Conservation (phyloP, 2,888 invertebrate genomes). For the Agriotes lineatus region DNA sequence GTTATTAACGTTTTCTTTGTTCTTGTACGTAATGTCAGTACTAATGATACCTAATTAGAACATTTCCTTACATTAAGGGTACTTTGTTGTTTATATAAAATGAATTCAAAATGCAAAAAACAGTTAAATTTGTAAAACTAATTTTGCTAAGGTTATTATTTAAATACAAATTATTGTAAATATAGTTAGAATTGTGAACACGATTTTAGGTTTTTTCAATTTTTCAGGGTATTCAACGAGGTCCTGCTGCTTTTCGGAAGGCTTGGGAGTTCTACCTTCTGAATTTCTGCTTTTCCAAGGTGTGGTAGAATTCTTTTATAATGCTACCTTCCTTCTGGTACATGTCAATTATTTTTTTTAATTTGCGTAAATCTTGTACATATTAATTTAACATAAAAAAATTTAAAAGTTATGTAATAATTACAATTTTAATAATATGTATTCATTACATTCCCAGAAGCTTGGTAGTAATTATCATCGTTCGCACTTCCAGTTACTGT, state of each 20-base stretch:
- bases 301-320: slow-evolving; percentile 54
- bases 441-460: too few species aligned
- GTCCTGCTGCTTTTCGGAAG: slow-evolving; percentile 48
- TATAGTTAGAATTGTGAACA: slow-evolving; percentile 36
- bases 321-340: slow-evolving; percentile 51
- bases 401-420: background rate
- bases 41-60: background rate
- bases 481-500: slow-evolving; percentile 42
- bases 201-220: slow-evolving; percentile 51
- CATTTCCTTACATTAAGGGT: background rate
- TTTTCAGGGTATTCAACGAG: slow-evolving; percentile 52
- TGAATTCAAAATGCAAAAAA: background rate
- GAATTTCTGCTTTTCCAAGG: slow-evolving; percentile 51
- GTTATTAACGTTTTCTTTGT: background rate
- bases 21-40: background rate
- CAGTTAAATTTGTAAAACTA: background rate
- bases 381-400: background rate
- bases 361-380: too few species aligned
- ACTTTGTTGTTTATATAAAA: background rate
- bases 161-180: slow-evolving; percentile 10
- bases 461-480: slow-evolving; percentile 17
- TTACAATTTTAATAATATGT: too few species aligned
- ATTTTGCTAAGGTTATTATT: slow-evolving; percentile 19
- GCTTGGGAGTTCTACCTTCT: slow-evolving; percentile 52
- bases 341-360: background rate